These are phyloP conservation scores for Amiota minor DNA, from an alignment of 2,888 invertebrate genomes.

Conservation along the genomic window DNA sequence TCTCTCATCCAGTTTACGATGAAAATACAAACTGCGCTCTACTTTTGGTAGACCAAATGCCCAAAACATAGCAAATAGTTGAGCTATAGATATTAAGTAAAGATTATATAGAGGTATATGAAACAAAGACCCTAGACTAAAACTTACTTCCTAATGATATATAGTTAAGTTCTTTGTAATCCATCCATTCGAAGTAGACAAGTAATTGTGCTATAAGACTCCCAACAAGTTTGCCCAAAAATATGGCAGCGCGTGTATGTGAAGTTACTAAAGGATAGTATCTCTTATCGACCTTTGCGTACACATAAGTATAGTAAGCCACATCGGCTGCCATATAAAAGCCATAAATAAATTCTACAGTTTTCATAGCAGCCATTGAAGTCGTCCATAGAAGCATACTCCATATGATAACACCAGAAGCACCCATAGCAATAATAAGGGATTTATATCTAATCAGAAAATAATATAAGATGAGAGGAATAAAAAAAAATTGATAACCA, in stretches of 20 bases:
- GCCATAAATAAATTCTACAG: slow-evolving; percentile 83
- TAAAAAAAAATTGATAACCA: not conserved
- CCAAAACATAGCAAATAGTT: slow-evolving; percentile 78
- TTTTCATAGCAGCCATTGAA: slow-evolving; percentile 82
- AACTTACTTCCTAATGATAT: slow-evolving; percentile 78
- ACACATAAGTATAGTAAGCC: slow-evolving; percentile 94
- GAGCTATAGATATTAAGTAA: slow-evolving; percentile 72
- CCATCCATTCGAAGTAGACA: slow-evolving; percentile 76
- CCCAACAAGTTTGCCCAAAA: slow-evolving; percentile 81
- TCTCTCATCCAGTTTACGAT: slow-evolving; percentile 64
- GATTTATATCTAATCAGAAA: slow-evolving; percentile 82
- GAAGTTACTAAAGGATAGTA: slow-evolving; percentile 84
- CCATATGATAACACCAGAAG: slow-evolving; percentile 84
- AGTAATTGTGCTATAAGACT: slow-evolving; percentile 80
- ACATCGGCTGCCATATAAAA: slow-evolving; percentile 91
- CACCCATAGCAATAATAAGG: slow-evolving; percentile 83
- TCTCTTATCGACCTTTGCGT: slow-evolving; percentile 85
- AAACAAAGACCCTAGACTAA: not conserved
- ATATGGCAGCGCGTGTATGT: slow-evolving; percentile 81
- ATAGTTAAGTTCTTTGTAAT: slow-evolving; percentile 81
- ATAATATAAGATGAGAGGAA: not conserved
- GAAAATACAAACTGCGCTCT: slow-evolving; percentile 79
- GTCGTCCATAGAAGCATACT: slow-evolving; percentile 84
- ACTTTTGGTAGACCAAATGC: slow-evolving; percentile 79
- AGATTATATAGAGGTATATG: not conserved